Evolutionary conservation across 2,888 invertebrate genomes (phyloP).

Genomic region (Protodeltote pygarga): DNA sequence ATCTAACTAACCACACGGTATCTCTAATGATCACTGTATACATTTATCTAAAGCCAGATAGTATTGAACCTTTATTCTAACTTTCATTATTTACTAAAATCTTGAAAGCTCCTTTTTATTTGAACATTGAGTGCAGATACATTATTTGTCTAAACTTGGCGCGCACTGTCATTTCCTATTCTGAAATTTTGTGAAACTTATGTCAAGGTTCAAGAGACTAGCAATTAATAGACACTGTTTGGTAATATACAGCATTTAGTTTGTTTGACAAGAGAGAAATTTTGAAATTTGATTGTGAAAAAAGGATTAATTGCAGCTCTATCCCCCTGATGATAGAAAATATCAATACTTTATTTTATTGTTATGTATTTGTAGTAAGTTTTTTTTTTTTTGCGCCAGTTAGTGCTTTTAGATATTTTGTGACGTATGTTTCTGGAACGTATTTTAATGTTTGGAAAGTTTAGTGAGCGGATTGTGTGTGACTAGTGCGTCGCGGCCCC

Average conservation of each 20-base stretch:
- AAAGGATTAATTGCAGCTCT: constrained; percentile 14
- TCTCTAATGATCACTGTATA: constrained; percentile 81
- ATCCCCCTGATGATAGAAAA: too few species aligned
- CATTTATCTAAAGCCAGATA: constrained; percentile 85
- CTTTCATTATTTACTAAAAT: constrained; percentile 83
- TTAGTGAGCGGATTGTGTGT: constrained; percentile 56
- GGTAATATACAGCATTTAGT: neutral
- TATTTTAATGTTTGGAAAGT: constrained; percentile 28
- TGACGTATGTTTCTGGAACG: constrained; percentile 26
- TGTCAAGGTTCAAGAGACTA: constrained; percentile 11
- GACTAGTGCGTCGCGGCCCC: constrained; percentile 81
- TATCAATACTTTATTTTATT: too few species aligned
- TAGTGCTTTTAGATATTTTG: constrained; percentile 28
- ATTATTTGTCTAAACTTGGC: constrained; percentile 84
- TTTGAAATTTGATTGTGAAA: neutral
- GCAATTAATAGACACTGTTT: constrained; percentile 8
- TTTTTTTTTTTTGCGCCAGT: constrained; percentile 31
- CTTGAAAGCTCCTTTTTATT: constrained; percentile 86
- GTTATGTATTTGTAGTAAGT: constrained; percentile 1
- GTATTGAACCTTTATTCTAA: constrained; percentile 82
- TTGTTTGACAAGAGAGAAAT: too few species aligned
- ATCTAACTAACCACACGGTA: constrained; percentile 64
- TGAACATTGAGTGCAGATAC: constrained; percentile 86
- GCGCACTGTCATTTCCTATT: constrained; percentile 73
- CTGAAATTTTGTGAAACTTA: constrained; percentile 11